phyloP scores from a whole-genome alignment of 1,140 invertebrate genomes.

The Drosophila parvula region DNA sequence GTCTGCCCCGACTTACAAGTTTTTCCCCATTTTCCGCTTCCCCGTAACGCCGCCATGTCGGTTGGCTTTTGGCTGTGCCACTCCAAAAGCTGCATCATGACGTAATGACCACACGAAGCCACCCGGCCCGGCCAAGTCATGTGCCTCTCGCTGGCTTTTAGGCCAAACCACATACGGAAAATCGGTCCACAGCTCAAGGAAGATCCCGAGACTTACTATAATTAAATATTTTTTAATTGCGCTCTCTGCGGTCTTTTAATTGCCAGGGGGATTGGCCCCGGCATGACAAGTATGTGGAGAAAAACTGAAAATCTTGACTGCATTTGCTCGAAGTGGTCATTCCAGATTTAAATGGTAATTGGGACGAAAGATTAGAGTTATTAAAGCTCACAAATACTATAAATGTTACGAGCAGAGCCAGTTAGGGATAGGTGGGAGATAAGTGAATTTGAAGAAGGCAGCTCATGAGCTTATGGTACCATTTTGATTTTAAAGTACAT shows the following conservation, averaged over 20 bases:
- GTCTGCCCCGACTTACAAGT: constrained; percentile 32
- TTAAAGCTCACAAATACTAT: constrained; percentile 25
- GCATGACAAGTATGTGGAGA: constrained; percentile 30
- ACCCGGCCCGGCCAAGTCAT: constrained; percentile 37
- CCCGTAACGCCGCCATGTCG: background rate
- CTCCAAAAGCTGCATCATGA: constrained; percentile 54
- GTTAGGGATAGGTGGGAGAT: background rate
- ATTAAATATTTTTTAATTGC: constrained; percentile 56
- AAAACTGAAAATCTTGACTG: constrained; percentile 28
- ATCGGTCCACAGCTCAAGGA: constrained; percentile 52
- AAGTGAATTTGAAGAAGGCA: background rate
- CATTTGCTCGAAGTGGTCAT: constrained; percentile 41
- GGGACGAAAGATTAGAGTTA: constrained; percentile 14
- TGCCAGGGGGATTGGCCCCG: constrained; percentile 42
- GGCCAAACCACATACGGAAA: constrained; percentile 42
- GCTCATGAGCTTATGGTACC: background rate
- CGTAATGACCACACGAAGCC: constrained; percentile 49
- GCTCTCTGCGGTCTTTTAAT: constrained; percentile 54
- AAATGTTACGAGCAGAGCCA: constrained; percentile 1
- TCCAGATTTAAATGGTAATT: constrained; percentile 39
- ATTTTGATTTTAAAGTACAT: background rate
- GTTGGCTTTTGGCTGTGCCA: constrained; percentile 36
- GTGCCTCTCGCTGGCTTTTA: constrained; percentile 38
- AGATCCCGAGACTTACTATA: constrained; percentile 46
- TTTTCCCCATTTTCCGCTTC: constrained; percentile 46